Conservation (phyloP, 2,113 vertebrate genomes). For the Sitta europaea region DNA sequence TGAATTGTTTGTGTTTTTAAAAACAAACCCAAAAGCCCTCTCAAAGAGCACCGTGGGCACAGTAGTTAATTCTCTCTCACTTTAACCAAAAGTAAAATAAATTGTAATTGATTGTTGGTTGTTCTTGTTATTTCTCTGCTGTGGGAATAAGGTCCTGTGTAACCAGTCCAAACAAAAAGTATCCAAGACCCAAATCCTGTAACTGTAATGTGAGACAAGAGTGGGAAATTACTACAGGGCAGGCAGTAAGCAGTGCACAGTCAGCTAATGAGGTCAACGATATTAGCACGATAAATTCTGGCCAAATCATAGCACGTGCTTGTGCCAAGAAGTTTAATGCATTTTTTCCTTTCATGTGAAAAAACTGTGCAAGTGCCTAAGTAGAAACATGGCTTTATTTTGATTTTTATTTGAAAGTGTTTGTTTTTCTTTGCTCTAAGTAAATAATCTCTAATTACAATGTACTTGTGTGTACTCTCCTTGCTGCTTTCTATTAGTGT, state of each 20-base stretch:
- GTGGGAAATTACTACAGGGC: background rate
- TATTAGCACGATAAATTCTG: background rate
- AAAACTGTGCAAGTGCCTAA: background rate
- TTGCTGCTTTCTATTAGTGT: background rate
- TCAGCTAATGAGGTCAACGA: background rate
- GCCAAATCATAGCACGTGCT: background rate
- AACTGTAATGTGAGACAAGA: background rate
- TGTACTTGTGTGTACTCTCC: background rate
- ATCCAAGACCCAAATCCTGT: background rate
- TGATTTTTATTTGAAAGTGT: background rate
- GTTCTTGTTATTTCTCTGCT: background rate
- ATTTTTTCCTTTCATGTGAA: background rate
- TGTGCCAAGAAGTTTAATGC: background rate
- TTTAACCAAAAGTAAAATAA: background rate
- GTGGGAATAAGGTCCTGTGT: background rate
- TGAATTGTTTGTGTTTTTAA: background rate
- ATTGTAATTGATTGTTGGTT: background rate
- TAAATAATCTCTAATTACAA: background rate
- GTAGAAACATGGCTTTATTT: background rate
- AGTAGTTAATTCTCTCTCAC: background rate
- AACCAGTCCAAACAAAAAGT: background rate
- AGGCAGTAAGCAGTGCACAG: background rate
- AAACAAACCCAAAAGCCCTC: background rate
- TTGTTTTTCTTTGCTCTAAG: background rate
- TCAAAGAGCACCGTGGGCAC: background rate